Evolutionary conservation across 2,888 invertebrate species (phyloP), one percentile per base, ranked within the genome.

Genomic region (Lepidonotus clava): DNA sequence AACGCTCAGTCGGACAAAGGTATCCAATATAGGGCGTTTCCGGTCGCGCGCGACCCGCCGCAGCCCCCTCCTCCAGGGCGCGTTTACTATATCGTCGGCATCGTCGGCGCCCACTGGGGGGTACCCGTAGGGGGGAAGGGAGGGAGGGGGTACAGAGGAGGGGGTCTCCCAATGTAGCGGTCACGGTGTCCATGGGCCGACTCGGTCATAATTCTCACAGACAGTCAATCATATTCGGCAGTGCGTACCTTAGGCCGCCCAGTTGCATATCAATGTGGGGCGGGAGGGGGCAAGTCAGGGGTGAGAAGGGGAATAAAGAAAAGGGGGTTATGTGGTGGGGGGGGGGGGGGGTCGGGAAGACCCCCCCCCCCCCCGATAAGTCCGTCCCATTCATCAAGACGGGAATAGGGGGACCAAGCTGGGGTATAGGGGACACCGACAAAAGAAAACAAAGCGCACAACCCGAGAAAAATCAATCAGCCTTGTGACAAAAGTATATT

Each of bases 401-500:
- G 56, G 56, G 56, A 56, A n/a, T 8, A 56, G 56, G n/a, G 56
- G 5, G 46, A 46, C 5, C 8, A n/a, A 24, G 14, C 34, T 11
- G 38, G 80, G 80, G 80, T 41, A 40, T 18, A 28, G n/a, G 24
- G 46, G 24, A 32, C 18, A 51, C 21, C 5, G 24, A 11, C 8
- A 21, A 80, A 80, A 46, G 46, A 80, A n/a, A 80, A 80, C 41
- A 80, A 80, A 46, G 28, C 80, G 32, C 46, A 51, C 24, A 80
- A 51, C 24, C 46, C 46, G 80, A 80, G 80, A 80, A 80, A 80
- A 80, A 80, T 80, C 80, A 80, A 80, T 80, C 80, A 80, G 41
- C 28, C 80, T 46, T 28, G 46, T 80, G 80, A 80, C 80, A 51
- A 28, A 71, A 80, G 80, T 80, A 80, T 80, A 80, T 80, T 80